Percentiles rank a stretch among this genome's conserved stretches.
Conservation (phyloP, 1,140 invertebrate genomes). For the Apis cerana region DNA sequence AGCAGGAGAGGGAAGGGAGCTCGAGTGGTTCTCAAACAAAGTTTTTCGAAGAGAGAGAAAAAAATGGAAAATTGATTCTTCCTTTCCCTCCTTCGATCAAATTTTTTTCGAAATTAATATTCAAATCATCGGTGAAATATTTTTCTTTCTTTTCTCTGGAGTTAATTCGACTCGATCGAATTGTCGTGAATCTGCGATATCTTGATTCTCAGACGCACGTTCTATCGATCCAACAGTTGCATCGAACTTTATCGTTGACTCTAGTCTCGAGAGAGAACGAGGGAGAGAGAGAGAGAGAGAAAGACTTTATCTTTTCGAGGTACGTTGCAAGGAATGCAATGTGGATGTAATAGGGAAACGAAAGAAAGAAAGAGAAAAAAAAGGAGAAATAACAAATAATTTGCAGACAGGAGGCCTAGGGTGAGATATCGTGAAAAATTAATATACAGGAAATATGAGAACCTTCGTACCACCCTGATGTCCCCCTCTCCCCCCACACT, state of each 20-base stretch:
- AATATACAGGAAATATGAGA: slow-evolving; percentile 77
- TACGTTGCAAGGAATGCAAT: not conserved
- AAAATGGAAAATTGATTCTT: not conserved
- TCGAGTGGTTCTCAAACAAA: slow-evolving; percentile 63
- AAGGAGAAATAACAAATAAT: slow-evolving; percentile 43
- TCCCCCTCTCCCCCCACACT: slow-evolving; percentile 14
- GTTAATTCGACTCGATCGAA: too few relatives aligned
- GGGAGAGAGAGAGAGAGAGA: too few relatives aligned
- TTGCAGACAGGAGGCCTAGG: slow-evolving; percentile 36
- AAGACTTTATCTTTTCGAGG: not conserved
- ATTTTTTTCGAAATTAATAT: too few relatives aligned
- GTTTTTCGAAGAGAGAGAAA: slow-evolving; percentile 1
- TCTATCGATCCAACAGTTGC: slow-evolving; percentile 49
- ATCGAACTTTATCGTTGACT: slow-evolving; percentile 1
- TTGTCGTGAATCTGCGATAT: too few relatives aligned
- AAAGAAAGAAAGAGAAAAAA: not conserved
- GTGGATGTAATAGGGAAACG: not conserved
- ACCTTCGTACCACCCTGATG: slow-evolving; percentile 66
- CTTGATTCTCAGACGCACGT: slow-evolving; percentile 36
- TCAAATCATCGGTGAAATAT: too few relatives aligned
- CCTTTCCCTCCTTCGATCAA: too few relatives aligned
- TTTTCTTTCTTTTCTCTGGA: too few relatives aligned
- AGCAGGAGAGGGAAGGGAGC: slow-evolving; percentile 53
- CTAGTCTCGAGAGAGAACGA: not conserved
- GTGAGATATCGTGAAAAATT: slow-evolving; percentile 66